phyloP scores from a whole-genome alignment of 2,888 invertebrate species.

The Callimorpha dominula region DNA sequence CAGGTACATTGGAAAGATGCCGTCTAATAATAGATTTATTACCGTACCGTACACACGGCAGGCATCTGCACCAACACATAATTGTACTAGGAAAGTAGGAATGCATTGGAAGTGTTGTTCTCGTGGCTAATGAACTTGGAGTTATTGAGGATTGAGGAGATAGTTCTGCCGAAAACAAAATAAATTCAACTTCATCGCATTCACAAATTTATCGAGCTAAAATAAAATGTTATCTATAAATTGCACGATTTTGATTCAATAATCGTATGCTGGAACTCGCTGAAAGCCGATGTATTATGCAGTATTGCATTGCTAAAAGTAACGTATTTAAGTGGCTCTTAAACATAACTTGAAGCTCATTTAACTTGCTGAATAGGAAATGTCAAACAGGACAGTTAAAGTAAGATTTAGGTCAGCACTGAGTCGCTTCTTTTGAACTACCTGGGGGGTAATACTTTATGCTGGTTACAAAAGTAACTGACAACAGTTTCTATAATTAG shows the following conservation, averaged over 20 bases:
- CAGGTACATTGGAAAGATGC: slow-evolving; percentile 49
- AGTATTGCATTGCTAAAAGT: neutral
- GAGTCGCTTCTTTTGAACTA: slow-evolving; percentile 7
- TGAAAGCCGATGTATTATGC: neutral
- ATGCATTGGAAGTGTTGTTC: neutral
- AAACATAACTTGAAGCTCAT: slow-evolving; percentile 5
- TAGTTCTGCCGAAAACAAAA: neutral
- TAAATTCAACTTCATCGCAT: neutral
- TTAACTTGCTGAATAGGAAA: slow-evolving; percentile 16
- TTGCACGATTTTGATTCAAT: neutral
- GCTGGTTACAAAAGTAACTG: neutral
- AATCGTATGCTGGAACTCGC: neutral
- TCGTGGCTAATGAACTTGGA: neutral
- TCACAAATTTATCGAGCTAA: neutral
- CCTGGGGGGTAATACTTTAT: neutral
- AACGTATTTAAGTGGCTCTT: neutral
- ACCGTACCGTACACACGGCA: slow-evolving; percentile 22
- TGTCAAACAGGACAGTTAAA: slow-evolving; percentile 8
- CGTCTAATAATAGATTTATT: slow-evolving; percentile 57
- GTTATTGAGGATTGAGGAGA: neutral
- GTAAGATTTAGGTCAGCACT: slow-evolving; percentile 3
- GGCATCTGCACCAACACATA: slow-evolving; percentile 13
- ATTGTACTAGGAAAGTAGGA: slow-evolving; percentile 17
- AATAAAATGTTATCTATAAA: neutral
- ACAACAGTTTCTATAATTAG: neutral